Evolutionary conservation across 2,113 vertebrate species (phyloP), one percentile per base, ranked within the genome.

Genomic region (Xenopus laevis): DNA sequence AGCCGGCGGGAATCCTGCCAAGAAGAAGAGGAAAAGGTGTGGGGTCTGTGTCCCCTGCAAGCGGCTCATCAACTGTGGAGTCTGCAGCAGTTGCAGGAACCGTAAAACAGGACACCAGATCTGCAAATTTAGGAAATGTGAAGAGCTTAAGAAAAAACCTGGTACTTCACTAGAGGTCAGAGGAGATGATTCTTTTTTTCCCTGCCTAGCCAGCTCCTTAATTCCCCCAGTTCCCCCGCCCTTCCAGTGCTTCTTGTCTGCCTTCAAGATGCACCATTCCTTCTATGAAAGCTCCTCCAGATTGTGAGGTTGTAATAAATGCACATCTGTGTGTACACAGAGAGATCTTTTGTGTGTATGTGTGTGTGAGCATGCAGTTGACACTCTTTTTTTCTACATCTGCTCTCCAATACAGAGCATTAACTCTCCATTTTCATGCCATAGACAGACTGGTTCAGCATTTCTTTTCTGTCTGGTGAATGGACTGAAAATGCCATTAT

Each of bases 31-130:
- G 93, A 98, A 98, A 90, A 89, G 95, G 86, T 98, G 96, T 79
- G 96, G 96, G 89, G 95, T 98, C 83, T 98, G 96, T 85, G 93
- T 96, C 80, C 96, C 96, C 91, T 98, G 95, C 94, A 95, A 96
- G 92, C 88, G 96, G 90, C 94, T 97, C 88, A 96, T 97, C 94
- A 98, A 98, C 94, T 98, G 96, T 83, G 96, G 96, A 80, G 96
- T 98, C 84, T 98, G 96, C 92, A 97, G 95, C 95, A 98, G 95
- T 86, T 98, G 96, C 94, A 92, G 95, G 91, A 98, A 98, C 91
- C 96, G 96, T 92, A 97, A 97, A 93, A 98, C 96, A 79, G 96
- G 96, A 94, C 96, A 98, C 94, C 96, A 98, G 94, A 98, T 98
- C 94, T 98, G 96, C 95, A 98, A 98, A 87, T 97, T 98, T 90